Evolutionary conservation across 2,888 invertebrate species (phyloP).

Genomic region (Drosophila helvetica): DNA sequence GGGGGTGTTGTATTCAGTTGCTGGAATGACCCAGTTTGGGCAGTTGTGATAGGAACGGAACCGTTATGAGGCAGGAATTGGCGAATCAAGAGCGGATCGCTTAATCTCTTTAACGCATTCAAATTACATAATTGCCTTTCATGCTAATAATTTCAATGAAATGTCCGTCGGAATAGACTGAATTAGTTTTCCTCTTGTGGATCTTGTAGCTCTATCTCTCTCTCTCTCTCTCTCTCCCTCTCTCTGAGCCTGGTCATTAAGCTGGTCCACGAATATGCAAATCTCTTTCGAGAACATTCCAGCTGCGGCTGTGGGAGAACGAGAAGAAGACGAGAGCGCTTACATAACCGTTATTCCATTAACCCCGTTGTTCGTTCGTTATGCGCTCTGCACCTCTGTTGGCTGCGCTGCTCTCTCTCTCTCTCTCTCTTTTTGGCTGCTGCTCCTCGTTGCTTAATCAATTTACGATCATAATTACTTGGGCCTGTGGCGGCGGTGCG

Average conservation of each 20-base stretch:
- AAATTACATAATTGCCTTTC: neutral
- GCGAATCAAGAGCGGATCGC: neutral
- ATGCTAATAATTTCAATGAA: too few species aligned
- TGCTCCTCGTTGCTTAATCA: slow-evolving; percentile 56
- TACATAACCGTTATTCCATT: slow-evolving; percentile 48
- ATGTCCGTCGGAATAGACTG: too few species aligned
- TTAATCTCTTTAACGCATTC: neutral
- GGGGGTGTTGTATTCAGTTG: neutral
- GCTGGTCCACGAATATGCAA: neutral
- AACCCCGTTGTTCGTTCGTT: slow-evolving; percentile 37
- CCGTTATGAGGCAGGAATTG: neutral
- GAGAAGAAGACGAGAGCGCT: slow-evolving; percentile 25
- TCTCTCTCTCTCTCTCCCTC: neutral
- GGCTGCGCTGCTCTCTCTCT: neutral
- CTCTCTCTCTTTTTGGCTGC: slow-evolving; percentile 7
- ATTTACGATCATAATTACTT: slow-evolving; percentile 74
- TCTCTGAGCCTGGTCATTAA: neutral
- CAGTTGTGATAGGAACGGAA: neutral
- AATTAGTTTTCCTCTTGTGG: too few species aligned
- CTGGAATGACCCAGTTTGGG: neutral
- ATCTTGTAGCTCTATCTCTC: too few species aligned
- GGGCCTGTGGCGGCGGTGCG: slow-evolving; percentile 49
- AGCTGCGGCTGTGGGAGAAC: neutral
- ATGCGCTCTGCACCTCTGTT: slow-evolving; percentile 1
- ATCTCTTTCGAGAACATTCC: neutral